A percentile compares a stretch with the other conserved stretches of the same genome.
These are phyloP conservation scores for Epistrophe grossulariae DNA, from an alignment of 2,888 invertebrate species.

Conservation along the genomic window DNA sequence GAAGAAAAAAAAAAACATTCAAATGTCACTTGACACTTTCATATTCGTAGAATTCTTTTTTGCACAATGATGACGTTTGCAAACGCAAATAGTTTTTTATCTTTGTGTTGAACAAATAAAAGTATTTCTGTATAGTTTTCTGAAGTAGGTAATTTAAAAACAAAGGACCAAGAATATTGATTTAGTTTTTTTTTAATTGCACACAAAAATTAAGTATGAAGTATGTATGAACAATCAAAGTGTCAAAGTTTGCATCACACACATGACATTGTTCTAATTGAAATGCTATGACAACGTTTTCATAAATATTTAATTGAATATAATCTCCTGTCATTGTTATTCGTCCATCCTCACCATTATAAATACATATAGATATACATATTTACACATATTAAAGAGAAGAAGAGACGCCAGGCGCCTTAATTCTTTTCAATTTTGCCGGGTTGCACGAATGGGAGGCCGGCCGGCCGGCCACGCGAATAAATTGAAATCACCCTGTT, in stretches of 20 bases:
- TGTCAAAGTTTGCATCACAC: slow-evolving; percentile 40
- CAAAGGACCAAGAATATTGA: not conserved
- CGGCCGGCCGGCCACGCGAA: slow-evolving; percentile 47
- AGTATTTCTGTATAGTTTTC: not conserved
- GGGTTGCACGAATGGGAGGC: slow-evolving; percentile 28
- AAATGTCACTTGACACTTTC: slow-evolving; percentile 13
- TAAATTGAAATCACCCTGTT: slow-evolving; percentile 58
- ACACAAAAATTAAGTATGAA: not conserved
- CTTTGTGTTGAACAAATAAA: not conserved
- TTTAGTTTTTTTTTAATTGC: slow-evolving; percentile 2
- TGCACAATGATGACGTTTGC: not conserved
- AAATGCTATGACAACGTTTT: slow-evolving; percentile 55
- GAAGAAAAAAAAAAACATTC: not conserved
- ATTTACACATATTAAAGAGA: not conserved
- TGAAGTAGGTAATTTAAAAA: not conserved
- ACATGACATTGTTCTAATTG: slow-evolving; percentile 54
- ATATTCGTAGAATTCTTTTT: not conserved
- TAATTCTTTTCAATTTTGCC: slow-evolving; percentile 47
- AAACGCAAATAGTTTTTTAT: not conserved
- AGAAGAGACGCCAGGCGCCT: slow-evolving; percentile 58
- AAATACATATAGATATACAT: not conserved
- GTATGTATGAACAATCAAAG: not conserved
- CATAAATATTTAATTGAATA: slow-evolving; percentile 71
- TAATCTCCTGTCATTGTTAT: slow-evolving; percentile 58
- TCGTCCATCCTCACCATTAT: slow-evolving; percentile 14